Percentiles rank a stretch among this genome's conserved stretches.
Conservation (phyloP, 2,113 vertebrate genomes). For the Oreochromis aureus region DNA sequence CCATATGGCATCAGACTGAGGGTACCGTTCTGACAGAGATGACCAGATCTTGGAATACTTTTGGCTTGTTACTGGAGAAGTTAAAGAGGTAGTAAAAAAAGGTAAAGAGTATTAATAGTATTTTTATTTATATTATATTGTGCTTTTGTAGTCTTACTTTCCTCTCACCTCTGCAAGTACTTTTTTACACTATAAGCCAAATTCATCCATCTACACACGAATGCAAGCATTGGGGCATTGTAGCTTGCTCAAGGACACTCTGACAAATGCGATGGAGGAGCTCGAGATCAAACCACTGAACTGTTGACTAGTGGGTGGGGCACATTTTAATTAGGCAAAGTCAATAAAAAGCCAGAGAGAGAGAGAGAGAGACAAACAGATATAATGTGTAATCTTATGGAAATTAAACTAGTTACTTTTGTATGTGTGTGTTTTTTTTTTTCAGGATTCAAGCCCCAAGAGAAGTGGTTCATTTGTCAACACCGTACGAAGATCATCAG, state of each 20-base stretch:
- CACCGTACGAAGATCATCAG: background rate
- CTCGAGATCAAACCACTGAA: background rate
- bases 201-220: background rate
- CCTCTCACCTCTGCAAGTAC: no score
- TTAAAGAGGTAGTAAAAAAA: background rate
- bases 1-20: background rate
- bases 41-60: background rate
- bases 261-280: background rate
- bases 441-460: background rate
- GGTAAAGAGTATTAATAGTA: background rate
- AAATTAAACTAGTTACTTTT: background rate
- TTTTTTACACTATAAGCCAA: background rate
- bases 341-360: background rate
- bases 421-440: rapidly evolving
- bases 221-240: background rate
- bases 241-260: background rate
- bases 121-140: background rate
- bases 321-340: background rate
- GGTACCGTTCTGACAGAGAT: background rate
- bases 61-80: background rate
- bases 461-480: background rate
- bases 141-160: background rate
- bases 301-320: background rate
- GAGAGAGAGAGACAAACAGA: background rate
- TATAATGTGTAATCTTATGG: background rate